Evolutionary conservation across 2,797 vertebrate genomes (phyloP).

Genomic region (Argya squamiceps): DNA sequence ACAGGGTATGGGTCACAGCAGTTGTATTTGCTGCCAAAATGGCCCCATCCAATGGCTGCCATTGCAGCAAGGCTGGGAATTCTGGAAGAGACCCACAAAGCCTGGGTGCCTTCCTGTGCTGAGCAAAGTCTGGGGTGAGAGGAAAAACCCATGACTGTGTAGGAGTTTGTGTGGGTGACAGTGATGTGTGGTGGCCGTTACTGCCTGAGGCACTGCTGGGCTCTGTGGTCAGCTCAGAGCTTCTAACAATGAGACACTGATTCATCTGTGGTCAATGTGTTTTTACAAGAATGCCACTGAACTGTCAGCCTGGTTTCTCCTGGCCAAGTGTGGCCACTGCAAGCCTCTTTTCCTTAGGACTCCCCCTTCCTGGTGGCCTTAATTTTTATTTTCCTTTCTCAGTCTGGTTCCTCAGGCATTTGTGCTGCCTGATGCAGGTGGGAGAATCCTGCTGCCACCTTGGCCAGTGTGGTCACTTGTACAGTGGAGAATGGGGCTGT

Average conservation of each 20-base stretch:
- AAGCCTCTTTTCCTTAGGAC: not conserved
- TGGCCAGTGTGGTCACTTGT: not conserved
- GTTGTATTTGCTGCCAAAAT: not conserved
- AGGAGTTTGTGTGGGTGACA: not conserved
- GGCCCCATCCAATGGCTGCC: not conserved
- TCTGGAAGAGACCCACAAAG: not conserved
- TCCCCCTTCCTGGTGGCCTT: not conserved
- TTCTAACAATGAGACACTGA: not conserved
- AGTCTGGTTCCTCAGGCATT: not conserved
- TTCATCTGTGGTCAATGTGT: slow-evolving; percentile 37
- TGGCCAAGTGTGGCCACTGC: not conserved
- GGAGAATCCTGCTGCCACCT: not conserved
- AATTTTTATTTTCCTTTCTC: not conserved
- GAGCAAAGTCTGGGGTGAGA: not conserved
- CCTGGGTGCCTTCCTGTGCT: not conserved
- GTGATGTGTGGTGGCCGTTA: not conserved
- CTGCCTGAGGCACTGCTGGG: not conserved
- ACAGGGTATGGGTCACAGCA: not conserved
- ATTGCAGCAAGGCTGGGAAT: not conserved
- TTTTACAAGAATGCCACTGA: slow-evolving; percentile 13
- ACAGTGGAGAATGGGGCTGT: not conserved
- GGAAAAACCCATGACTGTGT: fast-evolving
- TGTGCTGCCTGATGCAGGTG: not conserved
- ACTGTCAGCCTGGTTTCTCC: not conserved
- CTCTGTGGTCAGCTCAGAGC: not conserved